Percentiles rank a stretch among this genome's conserved stretches.
These are phyloP conservation scores for Cordilura impudica DNA, from an alignment of 2,888 invertebrate species.

Conservation along the genomic window DNA sequence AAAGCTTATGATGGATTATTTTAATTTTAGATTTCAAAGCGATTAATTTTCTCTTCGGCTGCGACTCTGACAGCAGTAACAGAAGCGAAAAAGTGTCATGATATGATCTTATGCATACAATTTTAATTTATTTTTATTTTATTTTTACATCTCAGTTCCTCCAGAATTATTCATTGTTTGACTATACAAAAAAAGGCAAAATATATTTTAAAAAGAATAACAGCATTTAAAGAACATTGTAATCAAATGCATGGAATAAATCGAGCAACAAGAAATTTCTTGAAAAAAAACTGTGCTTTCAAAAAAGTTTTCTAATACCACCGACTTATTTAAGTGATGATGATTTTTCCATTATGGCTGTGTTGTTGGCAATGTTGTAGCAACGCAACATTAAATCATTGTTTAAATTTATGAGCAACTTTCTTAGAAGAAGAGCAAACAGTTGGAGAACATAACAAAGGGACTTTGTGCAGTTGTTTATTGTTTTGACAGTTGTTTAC, in stretches of 20 bases:
- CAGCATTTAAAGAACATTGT: constrained; percentile 7
- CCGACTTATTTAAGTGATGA: not conserved
- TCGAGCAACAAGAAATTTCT: constrained; percentile 1
- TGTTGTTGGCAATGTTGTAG: not conserved
- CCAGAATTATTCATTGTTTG: not conserved
- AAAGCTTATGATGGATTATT: no score
- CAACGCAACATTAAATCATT: not conserved
- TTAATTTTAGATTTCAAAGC: no score
- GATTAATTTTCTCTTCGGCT: no score
- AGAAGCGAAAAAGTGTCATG: constrained; percentile 35
- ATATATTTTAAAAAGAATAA: not conserved
- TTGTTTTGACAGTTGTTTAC: constrained; percentile 38
- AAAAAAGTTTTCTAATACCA: constrained; percentile 9
- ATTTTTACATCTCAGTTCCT: not conserved
- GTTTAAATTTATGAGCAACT: constrained; percentile 32
- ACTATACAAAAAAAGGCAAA: not conserved
- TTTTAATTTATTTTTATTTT: constrained; percentile 11
- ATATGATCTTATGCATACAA: constrained; percentile 36
- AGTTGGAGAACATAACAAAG: constrained; percentile 7
- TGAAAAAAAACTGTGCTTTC: constrained; percentile 16
- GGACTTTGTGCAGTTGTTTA: constrained; percentile 24
- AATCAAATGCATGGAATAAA: constrained; percentile 41
- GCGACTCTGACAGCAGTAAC: not conserved
- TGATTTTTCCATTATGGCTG: constrained; percentile 27
- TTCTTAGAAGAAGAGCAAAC: not conserved